Evolutionary conservation across 2,797 vertebrate species (phyloP), one percentile per base, ranked within the genome.

Genomic region (Epinephelus awoara): DNA sequence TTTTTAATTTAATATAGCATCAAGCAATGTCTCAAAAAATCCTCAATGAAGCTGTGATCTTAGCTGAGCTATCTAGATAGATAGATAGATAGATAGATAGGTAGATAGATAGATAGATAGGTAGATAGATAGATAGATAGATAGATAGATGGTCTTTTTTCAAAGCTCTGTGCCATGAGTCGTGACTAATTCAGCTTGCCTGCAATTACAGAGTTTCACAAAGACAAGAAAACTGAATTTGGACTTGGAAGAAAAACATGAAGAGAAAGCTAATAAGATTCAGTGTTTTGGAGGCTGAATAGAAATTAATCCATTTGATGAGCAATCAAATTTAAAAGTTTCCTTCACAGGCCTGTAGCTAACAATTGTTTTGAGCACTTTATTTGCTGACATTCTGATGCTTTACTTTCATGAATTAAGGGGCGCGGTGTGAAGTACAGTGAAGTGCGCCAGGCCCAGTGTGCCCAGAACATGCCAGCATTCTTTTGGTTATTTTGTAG

Each of bases 171-270:
- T 21, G 58, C 63, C 66, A 38, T 49, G 50, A 81, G 59, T 76
- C 44, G 18, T 82, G 72, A 76, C 79, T 54, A 23, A 76, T 79
- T 58, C 58, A 25, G 63, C 23, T 17, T 74, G 34, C 56, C 34
- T 27, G 72, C 18, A 51, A 57, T 66, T 54, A 44, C 11, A 27
- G 47, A 57, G 15, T 57, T 29, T 27, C 8, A 38, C 46, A 67
- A 15, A 34, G 21, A 56, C 44, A 75, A 62, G 0, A 25, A 69
- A 68, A 5, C 29, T 13, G 23, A 47, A 40, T 67, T 46, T 56
- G 29, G 2, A 72, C 25, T 51, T 63, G 10, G 38, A 7, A 57
- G n/a, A 64, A 38, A 64, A 25, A 17, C 47, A 51, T 10, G n/a
- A 54, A 18, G 25, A 46, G 17, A 65, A 40, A 38, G 46, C 42